Base-by-base conservation (phyloP, 2,113 vertebrate genomes). In the Atractosteus spatula region DNA sequence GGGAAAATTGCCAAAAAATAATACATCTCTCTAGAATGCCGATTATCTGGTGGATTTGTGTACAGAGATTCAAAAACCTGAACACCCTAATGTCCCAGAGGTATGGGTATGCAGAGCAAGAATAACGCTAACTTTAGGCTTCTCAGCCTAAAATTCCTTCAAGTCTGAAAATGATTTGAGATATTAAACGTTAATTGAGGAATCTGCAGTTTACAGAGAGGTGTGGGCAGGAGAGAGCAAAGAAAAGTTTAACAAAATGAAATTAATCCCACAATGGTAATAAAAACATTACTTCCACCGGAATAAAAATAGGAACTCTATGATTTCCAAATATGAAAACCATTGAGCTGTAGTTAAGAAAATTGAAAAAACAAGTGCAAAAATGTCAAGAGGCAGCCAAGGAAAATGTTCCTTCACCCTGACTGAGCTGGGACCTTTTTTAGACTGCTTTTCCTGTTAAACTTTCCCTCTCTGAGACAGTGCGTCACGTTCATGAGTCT, bases 321-420 rank as follows among this genome's bases (percentile, higher is more conserved):
- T 76, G 81, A 85, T 84, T 86, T 86, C 80, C 76, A 87, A 83
- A 88, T 86, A 84, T 78, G 41, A 80, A 86, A 87, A 81, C 80
- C 88, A 89, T 85, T 78, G 79, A 86, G 80, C 78, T 71, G 84
- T 72, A 82, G 83, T 85, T 82, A 83, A 85, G 84, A 79, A 87
- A 89, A 89, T 87, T 89, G 86, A 84, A 92, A 92, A 91, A 89
- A 88, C 84, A 90, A 89, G 87, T 81, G 78, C 80, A 90, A 88
- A 90, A 90, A 92, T 89, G 89, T 71, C 71, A 80, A 70, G 70
- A 73, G 81, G 78, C 73, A 79, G 89, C 89, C 91, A 92, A 92
- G 88, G 84, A 89, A 92, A 91, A 91, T 77, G 83, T 84, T 85
- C 83, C 86, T 83, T 77, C 81, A 79, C 84, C 85, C 77, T 78